Base-by-base conservation (phyloP, 2,888 invertebrate species). In the Cantharis flavilabris region DNA sequence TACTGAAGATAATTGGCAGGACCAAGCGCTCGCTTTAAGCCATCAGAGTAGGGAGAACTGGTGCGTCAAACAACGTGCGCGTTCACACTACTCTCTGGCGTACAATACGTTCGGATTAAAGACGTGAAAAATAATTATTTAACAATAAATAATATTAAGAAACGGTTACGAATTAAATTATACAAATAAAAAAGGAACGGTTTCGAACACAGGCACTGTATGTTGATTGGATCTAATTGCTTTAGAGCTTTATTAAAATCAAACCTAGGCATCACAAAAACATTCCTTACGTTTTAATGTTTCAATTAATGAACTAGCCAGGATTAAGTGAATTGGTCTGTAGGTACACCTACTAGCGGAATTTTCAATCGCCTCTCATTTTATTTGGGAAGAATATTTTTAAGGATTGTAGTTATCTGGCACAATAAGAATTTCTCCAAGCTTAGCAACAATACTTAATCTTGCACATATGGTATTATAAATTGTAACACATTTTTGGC, bases 401-500 rank as follows among this genome's bases (percentile, higher is more conserved):
- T 7, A n/a, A 49, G 13, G n/a, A 49, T 11, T 49, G 49, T n/a
- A 49, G n/a, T 49, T 33, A n/a, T 33, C 4, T 33, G 13, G 13
- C 9, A 49, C 49, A 49, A 49, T 49, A 49, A 67, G 13, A n/a
- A 13, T 23, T 67, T n/a, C n/a, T 67, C n/a, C 23, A 67, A 23
- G 20, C 26, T 67, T 67, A 67, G 65, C 26, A 67, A 67, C 65
- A 67, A 67, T 67, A 67, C 23, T 23, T 67, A 23, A 67, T 67
- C 20, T 67, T 23, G 23, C 26, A 67, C 65, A 67, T 67, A 26
- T 67, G 65, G 26, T 67, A 67, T 23, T 23, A 23, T 67, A 67
- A 67, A 67, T 13, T 67, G 23, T 26, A 67, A 80, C 79, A 75
- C 71, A 75, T 79, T 80, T 77, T 76, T 75, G 77, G 73, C 80